Evolutionary conservation across 2,888 invertebrate genomes (phyloP), one percentile per base, ranked within the genome.

Genomic region (Scrobipalpa costella): DNA sequence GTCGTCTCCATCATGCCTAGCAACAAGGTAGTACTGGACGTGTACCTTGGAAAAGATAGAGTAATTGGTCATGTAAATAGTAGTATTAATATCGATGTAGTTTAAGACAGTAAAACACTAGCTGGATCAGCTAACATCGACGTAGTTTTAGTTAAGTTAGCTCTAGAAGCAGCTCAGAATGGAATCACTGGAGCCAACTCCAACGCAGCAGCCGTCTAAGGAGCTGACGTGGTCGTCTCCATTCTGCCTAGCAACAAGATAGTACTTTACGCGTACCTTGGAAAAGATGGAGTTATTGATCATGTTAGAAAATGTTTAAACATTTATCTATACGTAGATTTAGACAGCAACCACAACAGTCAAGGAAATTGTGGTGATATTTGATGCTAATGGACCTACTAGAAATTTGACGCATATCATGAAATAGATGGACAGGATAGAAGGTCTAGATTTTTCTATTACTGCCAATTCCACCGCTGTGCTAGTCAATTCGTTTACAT

Each of bases 1-100:
- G 94, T 99, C 0, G 94, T 99, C 34, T 98, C 99, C 13, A 99
- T 99, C 96, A 89, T 99, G 73, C 99, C 99, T 5, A 97, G 97
- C 75, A 97, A 97, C 80, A 94, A 96, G 68, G 95, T 98, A 64
- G 99, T 99, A 0, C 92, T 94, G 40, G 94, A 96, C 40, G 95
- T 96, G 0, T 97, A 50, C 76, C 92, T 93, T 70, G 92, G 92
- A n/a, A 90, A 92, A 58, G 89, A 93, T 75, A 93, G 93, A 0
- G 92, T 93, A 21, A 86, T 93, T 58, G 87, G 90, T 66, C 80
- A 92, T 69, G 93, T 93, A 55, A 85, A 90, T 84, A 7, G 6
- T n/a, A n/a, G n/a, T n/a, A n/a, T n/a, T n/a, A n/a, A n/a, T n/a
- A n/a, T n/a, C n/a, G n/a, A n/a, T n/a, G n/a, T 15, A 64, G 11